Conservation (phyloP, 2,113 vertebrate genomes). For the Lanius collurio region DNA sequence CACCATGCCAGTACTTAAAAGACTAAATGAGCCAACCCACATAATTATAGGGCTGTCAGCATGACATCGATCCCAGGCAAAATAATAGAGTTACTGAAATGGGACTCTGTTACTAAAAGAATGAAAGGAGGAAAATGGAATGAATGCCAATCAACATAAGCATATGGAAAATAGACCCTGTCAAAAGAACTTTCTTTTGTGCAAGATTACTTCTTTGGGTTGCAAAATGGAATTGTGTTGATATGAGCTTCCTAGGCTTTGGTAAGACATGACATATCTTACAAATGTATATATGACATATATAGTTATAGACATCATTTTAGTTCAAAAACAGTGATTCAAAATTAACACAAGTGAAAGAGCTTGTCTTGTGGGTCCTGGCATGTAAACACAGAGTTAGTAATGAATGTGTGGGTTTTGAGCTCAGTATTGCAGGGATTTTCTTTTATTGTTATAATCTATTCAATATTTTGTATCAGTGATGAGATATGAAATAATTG, state of each 20-base stretch:
- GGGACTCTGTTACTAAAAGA: background rate
- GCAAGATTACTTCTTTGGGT: background rate
- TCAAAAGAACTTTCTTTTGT: slow-evolving; percentile 38
- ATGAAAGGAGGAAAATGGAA: slow-evolving; percentile 6
- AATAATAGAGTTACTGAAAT: slow-evolving; percentile 19
- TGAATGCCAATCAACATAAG: background rate
- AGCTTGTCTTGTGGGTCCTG: background rate
- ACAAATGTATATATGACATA: background rate
- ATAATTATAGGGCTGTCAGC: slow-evolving; percentile 34
- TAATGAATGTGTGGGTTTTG: background rate
- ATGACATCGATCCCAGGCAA: background rate
- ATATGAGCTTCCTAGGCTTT: background rate
- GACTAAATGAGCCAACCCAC: background rate
- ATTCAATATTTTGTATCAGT: background rate
- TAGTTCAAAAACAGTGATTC: background rate
- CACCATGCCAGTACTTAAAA: background rate
- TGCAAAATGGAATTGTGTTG: background rate
- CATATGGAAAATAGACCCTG: background rate
- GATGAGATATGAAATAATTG: background rate
- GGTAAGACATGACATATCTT: background rate
- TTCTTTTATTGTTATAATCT: background rate
- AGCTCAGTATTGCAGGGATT: background rate
- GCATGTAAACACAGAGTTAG: background rate
- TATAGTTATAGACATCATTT: background rate
- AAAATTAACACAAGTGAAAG: background rate